Conservation (phyloP, 2,113 vertebrate species). For the Myrmecobius fasciatus region DNA sequence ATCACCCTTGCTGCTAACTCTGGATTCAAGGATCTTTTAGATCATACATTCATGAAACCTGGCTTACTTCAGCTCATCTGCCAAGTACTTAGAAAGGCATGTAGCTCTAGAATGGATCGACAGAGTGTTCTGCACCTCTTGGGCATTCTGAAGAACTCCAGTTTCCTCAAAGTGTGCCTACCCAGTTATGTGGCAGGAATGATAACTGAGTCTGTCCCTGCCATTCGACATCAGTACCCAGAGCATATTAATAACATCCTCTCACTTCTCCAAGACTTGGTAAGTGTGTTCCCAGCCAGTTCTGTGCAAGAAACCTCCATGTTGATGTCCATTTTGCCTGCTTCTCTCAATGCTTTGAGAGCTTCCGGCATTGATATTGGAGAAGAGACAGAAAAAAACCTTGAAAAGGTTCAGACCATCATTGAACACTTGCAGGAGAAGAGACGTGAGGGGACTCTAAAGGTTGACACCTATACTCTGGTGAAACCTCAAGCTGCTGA, state of each 20-base stretch:
- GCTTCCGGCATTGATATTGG: slow-evolving; percentile 86
- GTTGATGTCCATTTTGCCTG: slow-evolving; percentile 86
- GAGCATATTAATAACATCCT: slow-evolving; percentile 89
- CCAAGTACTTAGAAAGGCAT: slow-evolving; percentile 89
- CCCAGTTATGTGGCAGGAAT: slow-evolving; percentile 88
- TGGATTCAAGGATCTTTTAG: slow-evolving; percentile 84
- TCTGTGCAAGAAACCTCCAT: slow-evolving; percentile 87
- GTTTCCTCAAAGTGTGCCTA: slow-evolving; percentile 87
- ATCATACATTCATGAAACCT: slow-evolving; percentile 82
- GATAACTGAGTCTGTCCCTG: slow-evolving; percentile 82
- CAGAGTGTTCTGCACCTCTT: slow-evolving; percentile 88
- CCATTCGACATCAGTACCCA: slow-evolving; percentile 85
- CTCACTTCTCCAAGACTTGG: slow-evolving; percentile 87
- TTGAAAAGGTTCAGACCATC: slow-evolving; percentile 85
- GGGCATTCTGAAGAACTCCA: slow-evolving; percentile 89
- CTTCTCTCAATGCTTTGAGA: slow-evolving; percentile 86
- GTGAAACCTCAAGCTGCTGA: slow-evolving; percentile 74
- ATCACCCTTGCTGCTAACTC: slow-evolving; percentile 87
- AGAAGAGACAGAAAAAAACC: slow-evolving; percentile 84
- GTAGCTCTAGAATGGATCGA: slow-evolving; percentile 86
- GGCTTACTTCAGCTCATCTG: slow-evolving; percentile 89
- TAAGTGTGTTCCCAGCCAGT: slow-evolving; percentile 91
- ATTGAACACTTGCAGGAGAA: slow-evolving; percentile 88
- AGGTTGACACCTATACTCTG: slow-evolving; percentile 86
- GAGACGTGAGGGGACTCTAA: slow-evolving; percentile 89